Conservation (phyloP, 2,888 invertebrate genomes). For the Aphidius colemani region DNA sequence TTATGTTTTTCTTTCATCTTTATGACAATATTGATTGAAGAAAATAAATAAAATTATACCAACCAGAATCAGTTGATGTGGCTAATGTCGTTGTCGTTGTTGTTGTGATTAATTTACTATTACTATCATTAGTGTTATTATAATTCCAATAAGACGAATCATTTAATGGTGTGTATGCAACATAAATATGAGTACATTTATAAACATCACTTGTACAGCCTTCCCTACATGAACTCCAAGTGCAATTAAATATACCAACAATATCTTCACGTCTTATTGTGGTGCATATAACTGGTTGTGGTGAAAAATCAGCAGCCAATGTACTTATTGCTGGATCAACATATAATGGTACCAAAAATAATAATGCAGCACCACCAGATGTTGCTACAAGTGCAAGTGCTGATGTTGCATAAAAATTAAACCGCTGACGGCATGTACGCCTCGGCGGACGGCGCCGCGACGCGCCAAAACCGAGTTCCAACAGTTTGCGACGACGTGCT, state of each 20-base stretch:
- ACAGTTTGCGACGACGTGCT: conserved; percentile 57
- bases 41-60: conserved; percentile 15
- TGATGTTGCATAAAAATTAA: conserved; percentile 73
- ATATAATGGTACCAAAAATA: conserved; percentile 76
- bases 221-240: conserved; percentile 80
- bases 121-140: background rate
- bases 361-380: conserved; percentile 72
- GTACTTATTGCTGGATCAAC: conserved; percentile 73
- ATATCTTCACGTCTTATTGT: conserved; percentile 74
- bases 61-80: conserved; percentile 46
- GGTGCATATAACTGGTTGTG: conserved; percentile 74
- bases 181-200: conserved; percentile 71
- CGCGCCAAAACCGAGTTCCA: conserved; percentile 58
- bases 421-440: conserved; percentile 70
- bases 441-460: conserved; percentile 60
- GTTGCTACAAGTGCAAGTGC: conserved; percentile 73
- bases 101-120: conserved; percentile 27
- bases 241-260: conserved; percentile 76
- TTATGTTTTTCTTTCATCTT: background rate
- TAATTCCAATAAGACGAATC: background rate
- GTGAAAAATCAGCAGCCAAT: conserved; percentile 75
- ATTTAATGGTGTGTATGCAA: conserved; percentile 62
- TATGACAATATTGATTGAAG: background rate
- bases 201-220: conserved; percentile 81
- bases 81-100: conserved; percentile 27